Evolutionary conservation across 1,140 invertebrate genomes (phyloP), one percentile per base, ranked within the genome.

Genomic region (Macrobrachium nipponense): DNA sequence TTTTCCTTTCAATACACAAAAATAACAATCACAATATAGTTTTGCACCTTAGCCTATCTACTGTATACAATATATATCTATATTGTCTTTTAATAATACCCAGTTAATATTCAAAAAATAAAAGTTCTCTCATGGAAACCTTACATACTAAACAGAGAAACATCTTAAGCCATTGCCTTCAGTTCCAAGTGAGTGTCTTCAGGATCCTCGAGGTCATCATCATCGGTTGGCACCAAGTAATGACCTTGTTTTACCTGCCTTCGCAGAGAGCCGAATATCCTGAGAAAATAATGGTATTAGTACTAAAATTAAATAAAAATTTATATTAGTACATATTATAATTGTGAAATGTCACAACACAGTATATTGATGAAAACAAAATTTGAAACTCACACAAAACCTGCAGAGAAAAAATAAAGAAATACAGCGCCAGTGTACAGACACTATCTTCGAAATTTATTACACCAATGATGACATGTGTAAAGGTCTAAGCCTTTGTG

Each of bases 201-300:
- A 36, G 82, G 76, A 18, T 87, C 86, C 51, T 51, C 51, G 12
- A 5, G 51, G 51, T 87, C 86, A 20, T 86, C 58, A 58, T 87
- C 86, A 23, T 87, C 86, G 6, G 80, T 79, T 20, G 86, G 86
- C 12, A 83, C 81, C 58, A 62, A 59, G 36, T 83, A 27, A 58
- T 82, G 86, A 43, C 80, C 73, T 72, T 79, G 80, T n/a, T 75
- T 79, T 60, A 62, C 66, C 43, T 62, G 51, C 18, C 76, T 61
- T 68, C 76, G 75, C 75, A 87, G 76, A 60, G 86, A 82, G 14
- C 86, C 86, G 51, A 87, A 87, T 77, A 87, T 79, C 64, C 86
- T 87, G 76, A 14, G 27, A 78, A 70, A 43, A 17, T 51, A 14
- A 62, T 43, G 14, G 36, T 17, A 59, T 44, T 51, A 70, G 10